Base-by-base conservation (phyloP, 2,797 vertebrate genomes). In the Pantherophis vulpinus region DNA sequence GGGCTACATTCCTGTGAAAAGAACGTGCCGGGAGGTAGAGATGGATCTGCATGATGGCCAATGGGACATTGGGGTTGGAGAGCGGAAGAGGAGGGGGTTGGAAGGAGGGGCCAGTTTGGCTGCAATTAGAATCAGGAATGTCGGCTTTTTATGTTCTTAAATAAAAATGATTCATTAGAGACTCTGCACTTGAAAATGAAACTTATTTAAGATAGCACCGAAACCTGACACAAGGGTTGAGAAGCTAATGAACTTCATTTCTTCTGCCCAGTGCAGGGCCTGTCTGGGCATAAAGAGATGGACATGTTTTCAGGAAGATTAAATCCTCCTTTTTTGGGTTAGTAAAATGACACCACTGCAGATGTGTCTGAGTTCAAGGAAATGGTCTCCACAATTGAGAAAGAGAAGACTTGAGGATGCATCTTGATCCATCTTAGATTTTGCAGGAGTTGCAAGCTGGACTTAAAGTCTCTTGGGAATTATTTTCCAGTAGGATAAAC, bases 351-450 rank as follows among this genome's bases (percentile, higher is more conserved):
- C 83, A 5, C 20, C 2, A 0, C 0, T 5, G 90, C 29, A 63
- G 88, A 92, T 90, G 27, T 2, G 89, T 63, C 94, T 79, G 0
- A 0, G 79, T 96, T 92, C 95, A 95, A 95, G 95, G 95, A 95
- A 96, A n/a, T 0, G 59, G 91, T 92, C 90, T 12, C 4, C 61
- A 12, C 11, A 14, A 6, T 14, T 66, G 63, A 66, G 11, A 66
- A 66, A 14, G 29, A 66, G 29, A n/a, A 66, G 29, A 5, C 29
- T 66, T 66, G 63, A n/a, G 63, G 63, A 66, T 12, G 4, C 29
- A 66, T 66, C 63, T 66, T 66, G 63, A n/a, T 66, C 63, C 29
- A 14, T 13, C 63, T 66, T 66, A 66, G 63, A n/a, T 14, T 66
- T 66, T 66, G 29, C 63, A 66, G 63, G 29, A 13, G 12, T n/a